These are phyloP conservation scores for Mionectes olivaceus DNA, from an alignment of 2,797 vertebrate genomes.

Conservation along the genomic window DNA sequence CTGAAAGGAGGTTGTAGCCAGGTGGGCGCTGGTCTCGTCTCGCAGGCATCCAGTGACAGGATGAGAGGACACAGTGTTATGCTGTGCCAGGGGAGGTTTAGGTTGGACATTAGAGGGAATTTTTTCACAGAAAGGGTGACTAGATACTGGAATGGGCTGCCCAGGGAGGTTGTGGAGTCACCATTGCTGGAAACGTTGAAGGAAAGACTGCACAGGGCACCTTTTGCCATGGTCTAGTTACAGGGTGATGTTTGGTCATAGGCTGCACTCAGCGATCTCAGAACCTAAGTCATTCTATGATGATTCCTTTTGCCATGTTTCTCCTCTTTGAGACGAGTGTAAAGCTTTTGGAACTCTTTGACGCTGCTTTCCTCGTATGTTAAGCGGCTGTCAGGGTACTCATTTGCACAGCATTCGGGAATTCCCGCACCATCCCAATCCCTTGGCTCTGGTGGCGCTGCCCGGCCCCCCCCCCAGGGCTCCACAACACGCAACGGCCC, in stretches of 20 bases:
- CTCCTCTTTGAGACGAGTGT: background rate
- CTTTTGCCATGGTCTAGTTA: background rate
- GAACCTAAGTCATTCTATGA: background rate
- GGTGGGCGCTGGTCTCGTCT: accelerated
- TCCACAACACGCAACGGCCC: accelerated
- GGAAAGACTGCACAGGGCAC: background rate
- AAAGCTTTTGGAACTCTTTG: background rate
- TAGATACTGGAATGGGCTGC: background rate
- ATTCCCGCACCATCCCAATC: accelerated
- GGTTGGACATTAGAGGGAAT: background rate
- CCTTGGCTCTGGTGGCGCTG: accelerated
- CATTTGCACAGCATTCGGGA: too few species aligned
- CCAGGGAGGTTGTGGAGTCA: background rate
- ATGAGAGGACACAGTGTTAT: background rate
- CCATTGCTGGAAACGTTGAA: accelerated
- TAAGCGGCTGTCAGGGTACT: background rate
- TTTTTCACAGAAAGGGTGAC: background rate
- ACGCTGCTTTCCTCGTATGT: background rate
- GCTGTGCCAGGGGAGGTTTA: background rate
- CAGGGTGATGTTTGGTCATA: background rate
- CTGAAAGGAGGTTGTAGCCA: background rate
- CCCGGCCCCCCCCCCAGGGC: accelerated
- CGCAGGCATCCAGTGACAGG: background rate
- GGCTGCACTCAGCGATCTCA: background rate
- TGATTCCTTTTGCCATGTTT: background rate